Evolutionary conservation across 2,113 vertebrate species (phyloP).

Genomic region (Elephantulus edwardii): DNA sequence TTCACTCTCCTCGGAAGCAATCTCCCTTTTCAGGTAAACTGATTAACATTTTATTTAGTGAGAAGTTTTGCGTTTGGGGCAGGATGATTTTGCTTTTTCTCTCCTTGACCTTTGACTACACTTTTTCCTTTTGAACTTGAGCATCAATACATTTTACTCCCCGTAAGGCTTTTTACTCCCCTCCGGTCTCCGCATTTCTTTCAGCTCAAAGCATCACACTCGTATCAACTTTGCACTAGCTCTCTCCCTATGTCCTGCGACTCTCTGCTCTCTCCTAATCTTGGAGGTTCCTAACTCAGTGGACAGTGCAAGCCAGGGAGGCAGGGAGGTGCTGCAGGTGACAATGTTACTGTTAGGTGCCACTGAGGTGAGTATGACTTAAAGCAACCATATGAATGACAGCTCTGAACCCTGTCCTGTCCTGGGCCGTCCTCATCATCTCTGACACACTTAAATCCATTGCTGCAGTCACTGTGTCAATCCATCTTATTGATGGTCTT

Average conservation of each 20-base stretch:
- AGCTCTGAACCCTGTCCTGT: too few species aligned
- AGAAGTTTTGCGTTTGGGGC: not conserved
- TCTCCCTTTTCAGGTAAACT: not conserved
- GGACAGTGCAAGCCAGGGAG: not conserved
- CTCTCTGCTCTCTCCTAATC: not conserved
- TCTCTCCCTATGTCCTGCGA: accelerated
- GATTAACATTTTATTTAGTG: not conserved
- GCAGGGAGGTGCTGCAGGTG: too few species aligned
- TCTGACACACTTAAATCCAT: too few species aligned
- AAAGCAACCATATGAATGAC: too few species aligned
- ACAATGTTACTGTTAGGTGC: too few species aligned
- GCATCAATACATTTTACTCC: not conserved
- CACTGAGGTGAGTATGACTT: too few species aligned
- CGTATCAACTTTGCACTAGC: not conserved
- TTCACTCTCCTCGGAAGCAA: not conserved
- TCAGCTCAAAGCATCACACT: not conserved
- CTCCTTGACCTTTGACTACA: not conserved
- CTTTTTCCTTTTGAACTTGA: not conserved
- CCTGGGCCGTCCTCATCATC: too few species aligned
- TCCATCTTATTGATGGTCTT: too few species aligned
- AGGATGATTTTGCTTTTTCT: not conserved
- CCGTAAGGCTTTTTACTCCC: not conserved
- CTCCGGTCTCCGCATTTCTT: not conserved
- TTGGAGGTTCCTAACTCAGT: not conserved
- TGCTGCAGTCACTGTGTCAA: too few species aligned